Conservation (phyloP, 2,113 vertebrate species). For the Oreochromis aureus region DNA sequence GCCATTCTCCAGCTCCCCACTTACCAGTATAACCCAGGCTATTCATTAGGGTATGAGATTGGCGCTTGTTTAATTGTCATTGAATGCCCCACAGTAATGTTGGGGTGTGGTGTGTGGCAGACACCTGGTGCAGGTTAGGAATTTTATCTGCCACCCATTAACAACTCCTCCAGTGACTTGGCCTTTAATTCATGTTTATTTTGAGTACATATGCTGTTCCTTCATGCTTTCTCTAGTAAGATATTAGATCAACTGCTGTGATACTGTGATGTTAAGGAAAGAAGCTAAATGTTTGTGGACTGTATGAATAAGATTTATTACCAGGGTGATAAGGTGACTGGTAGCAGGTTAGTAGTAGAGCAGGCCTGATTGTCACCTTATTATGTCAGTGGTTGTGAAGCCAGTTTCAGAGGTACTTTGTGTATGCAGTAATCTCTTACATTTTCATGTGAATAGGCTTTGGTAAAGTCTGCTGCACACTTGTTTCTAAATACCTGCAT, state of each 20-base stretch:
- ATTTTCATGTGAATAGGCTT: background rate
- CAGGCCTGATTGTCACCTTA: background rate
- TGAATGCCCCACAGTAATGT: background rate
- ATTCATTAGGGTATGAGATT: background rate
- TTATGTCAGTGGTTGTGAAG: background rate
- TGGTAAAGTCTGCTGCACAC: background rate
- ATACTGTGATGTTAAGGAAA: background rate
- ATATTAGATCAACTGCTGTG: background rate
- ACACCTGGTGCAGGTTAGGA: background rate
- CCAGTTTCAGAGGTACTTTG: background rate
- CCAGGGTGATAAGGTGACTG: background rate
- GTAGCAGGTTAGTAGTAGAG: background rate
- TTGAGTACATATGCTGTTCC: background rate
- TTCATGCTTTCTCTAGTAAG: background rate
- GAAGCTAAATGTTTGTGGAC: background rate
- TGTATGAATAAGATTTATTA: background rate
- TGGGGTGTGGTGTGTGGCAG: background rate
- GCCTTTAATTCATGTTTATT: background rate
- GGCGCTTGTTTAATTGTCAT: background rate
- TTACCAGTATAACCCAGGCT: background rate
- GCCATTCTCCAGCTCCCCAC: background rate
- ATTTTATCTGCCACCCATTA: background rate
- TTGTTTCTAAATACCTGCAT: background rate
- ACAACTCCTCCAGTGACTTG: background rate
- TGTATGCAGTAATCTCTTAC: background rate